phyloP scores from a whole-genome alignment of 2,888 invertebrate genomes.

The Thecophora atra region DNA sequence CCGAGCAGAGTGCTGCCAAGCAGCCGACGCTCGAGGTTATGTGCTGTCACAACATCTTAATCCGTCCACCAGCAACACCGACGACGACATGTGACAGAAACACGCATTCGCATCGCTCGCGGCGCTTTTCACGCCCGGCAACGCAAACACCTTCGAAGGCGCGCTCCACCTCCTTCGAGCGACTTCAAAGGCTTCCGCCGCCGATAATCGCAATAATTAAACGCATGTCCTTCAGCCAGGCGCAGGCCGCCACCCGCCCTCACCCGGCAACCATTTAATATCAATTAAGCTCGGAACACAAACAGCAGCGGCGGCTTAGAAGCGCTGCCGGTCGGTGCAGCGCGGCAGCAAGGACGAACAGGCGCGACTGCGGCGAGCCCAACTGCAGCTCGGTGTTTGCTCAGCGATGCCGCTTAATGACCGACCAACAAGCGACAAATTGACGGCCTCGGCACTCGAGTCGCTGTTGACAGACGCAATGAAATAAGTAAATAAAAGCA shows the following conservation, averaged over 20 bases:
- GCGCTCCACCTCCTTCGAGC: slow-evolving; percentile 10
- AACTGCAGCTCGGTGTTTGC: slow-evolving; percentile 6
- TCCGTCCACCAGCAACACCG: slow-evolving; percentile 2
- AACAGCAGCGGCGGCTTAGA: too few relatives aligned
- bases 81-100: slow-evolving; percentile 10
- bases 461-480: slow-evolving; percentile 21
- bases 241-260: neutral
- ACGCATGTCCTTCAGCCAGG: neutral
- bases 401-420: slow-evolving; percentile 41
- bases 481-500: slow-evolving; percentile 15
- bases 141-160: slow-evolving; percentile 29
- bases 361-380: too few relatives aligned
- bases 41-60: slow-evolving; percentile 25
- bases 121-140: slow-evolving; percentile 26
- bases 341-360: too few relatives aligned
- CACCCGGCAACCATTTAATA: slow-evolving; percentile 10
- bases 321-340: too few relatives aligned
- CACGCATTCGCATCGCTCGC: slow-evolving; percentile 10
- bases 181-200: slow-evolving; percentile 22
- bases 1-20: neutral
- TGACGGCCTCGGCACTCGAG: slow-evolving; percentile 1
- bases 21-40: neutral
- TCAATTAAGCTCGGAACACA: neutral
- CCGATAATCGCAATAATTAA: neutral
- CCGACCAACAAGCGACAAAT: slow-evolving; percentile 40